Percentiles rank a stretch among this genome's conserved stretches.
phyloP scores from a whole-genome alignment of 2,888 invertebrate genomes.

The Liodrosophila aerea region DNA sequence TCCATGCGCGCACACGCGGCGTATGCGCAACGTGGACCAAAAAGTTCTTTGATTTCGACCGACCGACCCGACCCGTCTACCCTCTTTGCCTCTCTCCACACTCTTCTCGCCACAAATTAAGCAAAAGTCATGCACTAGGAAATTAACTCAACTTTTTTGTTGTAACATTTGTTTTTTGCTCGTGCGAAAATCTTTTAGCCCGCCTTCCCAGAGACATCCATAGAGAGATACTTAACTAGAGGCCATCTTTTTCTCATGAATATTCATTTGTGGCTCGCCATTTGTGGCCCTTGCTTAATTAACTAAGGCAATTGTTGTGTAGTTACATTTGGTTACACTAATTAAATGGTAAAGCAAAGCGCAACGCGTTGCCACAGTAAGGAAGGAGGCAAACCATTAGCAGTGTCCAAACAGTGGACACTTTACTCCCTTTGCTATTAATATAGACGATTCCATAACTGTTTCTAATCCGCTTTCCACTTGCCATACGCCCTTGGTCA shows the following conservation, averaged over 20 bases:
- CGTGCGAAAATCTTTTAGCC: constrained; percentile 64
- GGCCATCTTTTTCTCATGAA: constrained; percentile 59
- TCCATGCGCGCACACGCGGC: constrained; percentile 67
- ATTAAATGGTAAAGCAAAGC: constrained; percentile 34
- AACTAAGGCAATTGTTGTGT: constrained; percentile 27
- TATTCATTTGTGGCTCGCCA: constrained; percentile 34
- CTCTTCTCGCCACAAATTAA: constrained; percentile 41
- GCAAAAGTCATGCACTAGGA: constrained; percentile 69
- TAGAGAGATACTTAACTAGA: constrained; percentile 10
- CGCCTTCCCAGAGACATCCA: constrained; percentile 61
- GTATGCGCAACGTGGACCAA: constrained; percentile 67
- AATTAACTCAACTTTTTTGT: constrained; percentile 49
- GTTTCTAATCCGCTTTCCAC: too few species aligned
- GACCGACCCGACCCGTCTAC: constrained; percentile 26
- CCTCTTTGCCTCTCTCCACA: too few species aligned
- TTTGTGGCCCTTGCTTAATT: constrained; percentile 46
- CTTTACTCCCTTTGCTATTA: not conserved
- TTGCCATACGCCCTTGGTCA: too few species aligned
- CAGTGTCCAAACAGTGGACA: too few species aligned
- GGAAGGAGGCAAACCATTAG: too few species aligned
- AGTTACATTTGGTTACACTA: constrained; percentile 18
- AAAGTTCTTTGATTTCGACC: constrained; percentile 70
- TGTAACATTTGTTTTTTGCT: constrained; percentile 26
- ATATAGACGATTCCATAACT: too few species aligned
- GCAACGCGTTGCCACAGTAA: not conserved